Conservation (phyloP, 1,140 invertebrate species). For the Himalopsyche phryganea region DNA sequence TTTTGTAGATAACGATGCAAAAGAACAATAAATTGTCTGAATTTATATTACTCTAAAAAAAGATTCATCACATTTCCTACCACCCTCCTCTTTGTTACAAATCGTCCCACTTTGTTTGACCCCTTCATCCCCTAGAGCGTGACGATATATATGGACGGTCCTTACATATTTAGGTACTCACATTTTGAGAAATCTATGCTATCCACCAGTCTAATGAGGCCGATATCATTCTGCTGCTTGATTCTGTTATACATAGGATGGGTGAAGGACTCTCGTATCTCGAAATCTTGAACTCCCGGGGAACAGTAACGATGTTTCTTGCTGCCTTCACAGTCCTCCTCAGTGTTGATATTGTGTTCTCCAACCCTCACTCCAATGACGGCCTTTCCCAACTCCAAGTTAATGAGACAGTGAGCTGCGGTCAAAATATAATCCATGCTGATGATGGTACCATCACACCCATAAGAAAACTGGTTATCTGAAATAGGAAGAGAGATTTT, state of each 20-base stretch:
- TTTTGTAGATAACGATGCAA: no score
- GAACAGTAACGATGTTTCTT: conserved; percentile 51
- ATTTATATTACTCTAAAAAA: no score
- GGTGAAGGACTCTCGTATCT: conserved; percentile 50
- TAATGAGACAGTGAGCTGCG: conserved; percentile 65
- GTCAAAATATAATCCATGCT: conserved; percentile 64
- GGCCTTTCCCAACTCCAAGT: conserved; percentile 38
- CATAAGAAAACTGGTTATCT: background rate
- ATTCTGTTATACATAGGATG: conserved; percentile 54
- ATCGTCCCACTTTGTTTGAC: no score
- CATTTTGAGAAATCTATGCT: conserved; percentile 50
- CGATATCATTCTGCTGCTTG: conserved; percentile 59
- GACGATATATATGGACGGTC: no score
- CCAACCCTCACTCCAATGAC: conserved; percentile 57
- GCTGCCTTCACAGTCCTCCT: conserved; percentile 58
- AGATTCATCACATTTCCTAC: no score
- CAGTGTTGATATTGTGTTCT: conserved; percentile 57
- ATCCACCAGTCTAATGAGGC: conserved; percentile 54
- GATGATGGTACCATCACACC: conserved; percentile 62
- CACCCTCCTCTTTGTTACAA: no score
- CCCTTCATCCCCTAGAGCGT: no score
- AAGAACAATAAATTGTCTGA: no score
- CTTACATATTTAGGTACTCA: no score
- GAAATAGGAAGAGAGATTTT: no score
- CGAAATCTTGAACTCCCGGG: conserved; percentile 57